These are phyloP conservation scores for Acanthopagrus latus DNA, from an alignment of 2,797 vertebrate genomes.

Conservation along the genomic window DNA sequence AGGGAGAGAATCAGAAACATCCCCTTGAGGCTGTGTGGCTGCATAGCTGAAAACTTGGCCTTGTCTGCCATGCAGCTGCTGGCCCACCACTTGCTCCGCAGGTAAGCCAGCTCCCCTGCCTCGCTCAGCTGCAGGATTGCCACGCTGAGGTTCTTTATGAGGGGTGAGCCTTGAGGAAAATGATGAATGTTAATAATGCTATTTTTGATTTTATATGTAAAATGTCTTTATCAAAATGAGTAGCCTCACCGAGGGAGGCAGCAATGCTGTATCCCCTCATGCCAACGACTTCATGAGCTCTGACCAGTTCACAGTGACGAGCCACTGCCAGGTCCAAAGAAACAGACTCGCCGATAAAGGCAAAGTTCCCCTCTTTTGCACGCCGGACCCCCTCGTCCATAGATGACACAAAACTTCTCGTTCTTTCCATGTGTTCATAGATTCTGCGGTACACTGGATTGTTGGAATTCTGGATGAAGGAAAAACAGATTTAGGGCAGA, in stretches of 20 bases:
- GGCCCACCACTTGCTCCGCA: constrained; percentile 92
- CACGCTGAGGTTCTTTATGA: constrained; percentile 89
- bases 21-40: constrained; percentile 87
- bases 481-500: constrained; percentile 22
- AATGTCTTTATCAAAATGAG: background rate
- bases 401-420: constrained; percentile 85
- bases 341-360: constrained; percentile 93
- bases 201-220: background rate
- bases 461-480: constrained; percentile 87
- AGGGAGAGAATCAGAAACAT: constrained; percentile 90
- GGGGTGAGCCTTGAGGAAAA: constrained; percentile 81
- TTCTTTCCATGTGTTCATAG: constrained; percentile 92
- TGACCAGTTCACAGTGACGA: constrained; percentile 88
- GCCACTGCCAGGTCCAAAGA: constrained; percentile 90
- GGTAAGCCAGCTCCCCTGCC: constrained; percentile 87
- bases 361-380: constrained; percentile 88
- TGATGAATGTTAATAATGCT: background rate
- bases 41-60: constrained; percentile 76
- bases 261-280: constrained; percentile 92
- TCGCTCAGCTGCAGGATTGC: constrained; percentile 90
- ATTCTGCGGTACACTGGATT: constrained; percentile 89
- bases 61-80: constrained; percentile 85
- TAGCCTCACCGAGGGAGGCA: constrained; percentile 84
- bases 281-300: constrained; percentile 88
- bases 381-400: constrained; percentile 89